Evolutionary conservation across 1,140 invertebrate genomes (phyloP).

Genomic region (Lucilia sericata): DNA sequence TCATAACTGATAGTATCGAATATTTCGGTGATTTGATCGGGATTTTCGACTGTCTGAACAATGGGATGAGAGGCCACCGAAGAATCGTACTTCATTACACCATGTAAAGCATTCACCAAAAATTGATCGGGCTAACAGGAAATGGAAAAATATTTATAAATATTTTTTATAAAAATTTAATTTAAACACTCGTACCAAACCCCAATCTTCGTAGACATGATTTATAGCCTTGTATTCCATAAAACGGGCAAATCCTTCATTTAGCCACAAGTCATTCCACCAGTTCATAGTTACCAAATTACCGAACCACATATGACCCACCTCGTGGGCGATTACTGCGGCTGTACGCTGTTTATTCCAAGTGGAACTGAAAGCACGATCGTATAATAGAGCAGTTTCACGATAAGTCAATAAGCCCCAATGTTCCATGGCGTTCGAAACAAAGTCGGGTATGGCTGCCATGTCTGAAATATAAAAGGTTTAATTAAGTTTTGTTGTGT

Average conservation of each 20-base stretch:
- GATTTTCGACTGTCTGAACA: constrained; percentile 82
- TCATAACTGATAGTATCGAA: constrained; percentile 94
- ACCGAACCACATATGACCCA: constrained; percentile 94
- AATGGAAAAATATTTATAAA: background rate
- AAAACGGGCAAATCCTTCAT: constrained; percentile 92
- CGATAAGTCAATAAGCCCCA: constrained; percentile 89
- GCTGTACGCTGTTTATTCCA: constrained; percentile 82
- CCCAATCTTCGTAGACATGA: constrained; percentile 82
- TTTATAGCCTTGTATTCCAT: constrained; percentile 85
- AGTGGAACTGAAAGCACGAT: constrained; percentile 76
- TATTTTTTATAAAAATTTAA: background rate
- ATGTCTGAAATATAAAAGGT: constrained; percentile 75
- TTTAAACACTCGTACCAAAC: constrained; percentile 75
- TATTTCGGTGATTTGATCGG: constrained; percentile 90
- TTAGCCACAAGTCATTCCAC: constrained; percentile 95
- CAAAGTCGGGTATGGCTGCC: constrained; percentile 94
- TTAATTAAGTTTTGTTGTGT: background rate
- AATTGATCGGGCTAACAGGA: constrained; percentile 75
- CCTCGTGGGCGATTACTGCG: constrained; percentile 87
- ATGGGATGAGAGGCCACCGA: constrained; percentile 90
- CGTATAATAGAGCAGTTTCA: constrained; percentile 85
- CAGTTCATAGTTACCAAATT: constrained; percentile 90
- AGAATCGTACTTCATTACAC: constrained; percentile 81
- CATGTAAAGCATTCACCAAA: constrained; percentile 77
- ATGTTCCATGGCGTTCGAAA: constrained; percentile 95